Conservation (phyloP, 2,113 vertebrate genomes). For the Erythrocebus patas region DNA sequence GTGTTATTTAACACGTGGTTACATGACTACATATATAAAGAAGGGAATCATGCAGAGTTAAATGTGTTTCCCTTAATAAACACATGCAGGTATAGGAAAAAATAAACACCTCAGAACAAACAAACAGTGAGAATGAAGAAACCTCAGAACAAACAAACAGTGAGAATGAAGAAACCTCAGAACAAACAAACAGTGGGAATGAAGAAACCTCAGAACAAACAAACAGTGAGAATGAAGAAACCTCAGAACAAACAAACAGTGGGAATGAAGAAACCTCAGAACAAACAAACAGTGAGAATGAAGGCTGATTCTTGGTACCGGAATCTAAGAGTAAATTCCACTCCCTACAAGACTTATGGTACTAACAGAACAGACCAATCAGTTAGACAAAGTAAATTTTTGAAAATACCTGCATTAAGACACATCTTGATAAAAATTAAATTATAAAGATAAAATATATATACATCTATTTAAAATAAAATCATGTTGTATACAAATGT, state of each 20-base stretch:
- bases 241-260: neutral
- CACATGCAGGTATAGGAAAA: neutral
- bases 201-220: neutral
- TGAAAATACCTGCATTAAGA: neutral
- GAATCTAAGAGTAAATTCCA: neutral
- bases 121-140: neutral
- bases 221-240: neutral
- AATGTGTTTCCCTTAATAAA: neutral
- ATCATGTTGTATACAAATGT: neutral
- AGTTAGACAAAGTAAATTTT: neutral
- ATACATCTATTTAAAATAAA: neutral
- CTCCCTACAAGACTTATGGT: neutral
- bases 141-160: neutral
- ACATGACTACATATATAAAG: neutral
- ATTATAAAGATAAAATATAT: neutral
- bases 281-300: neutral
- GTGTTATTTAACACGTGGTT: neutral
- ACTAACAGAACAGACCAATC: neutral
- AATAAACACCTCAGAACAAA: neutral
- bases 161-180: neutral
- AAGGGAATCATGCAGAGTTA: neutral
- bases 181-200: neutral
- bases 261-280: neutral
- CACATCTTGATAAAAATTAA: neutral
- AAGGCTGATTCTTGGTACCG: neutral